Conservation (phyloP, 2,113 vertebrate species). For the Shinisaurus crocodilurus region DNA sequence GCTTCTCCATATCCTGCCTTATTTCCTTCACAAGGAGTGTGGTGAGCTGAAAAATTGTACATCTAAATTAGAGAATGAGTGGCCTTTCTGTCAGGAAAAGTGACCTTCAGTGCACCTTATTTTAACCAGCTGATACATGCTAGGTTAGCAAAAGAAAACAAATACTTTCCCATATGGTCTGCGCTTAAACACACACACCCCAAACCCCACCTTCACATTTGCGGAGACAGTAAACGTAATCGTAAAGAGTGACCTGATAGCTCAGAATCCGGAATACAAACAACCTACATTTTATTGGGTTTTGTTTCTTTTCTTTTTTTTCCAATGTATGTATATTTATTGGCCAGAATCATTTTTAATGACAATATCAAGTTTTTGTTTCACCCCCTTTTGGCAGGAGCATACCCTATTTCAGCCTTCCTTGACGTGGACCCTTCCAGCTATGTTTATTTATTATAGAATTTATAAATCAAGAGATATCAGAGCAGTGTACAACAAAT, state of each 20-base stretch:
- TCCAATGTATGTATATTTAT: not conserved
- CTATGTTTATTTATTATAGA: too few species aligned
- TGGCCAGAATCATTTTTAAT: not conserved
- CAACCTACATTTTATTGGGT: not conserved
- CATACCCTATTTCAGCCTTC: not conserved
- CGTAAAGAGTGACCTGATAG: conserved; percentile 1
- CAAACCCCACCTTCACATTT: not conserved
- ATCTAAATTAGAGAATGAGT: fast-evolving
- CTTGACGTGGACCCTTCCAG: too few species aligned
- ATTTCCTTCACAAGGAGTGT: not conserved
- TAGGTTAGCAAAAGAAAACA: not conserved
- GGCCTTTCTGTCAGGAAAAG: not conserved
- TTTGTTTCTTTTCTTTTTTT: not conserved
- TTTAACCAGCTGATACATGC: not conserved
- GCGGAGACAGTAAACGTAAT: not conserved
- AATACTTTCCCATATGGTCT: not conserved
- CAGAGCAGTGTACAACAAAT: too few species aligned
- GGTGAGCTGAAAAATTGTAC: not conserved
- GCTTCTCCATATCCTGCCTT: conserved; percentile 24
- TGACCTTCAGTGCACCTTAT: not conserved
- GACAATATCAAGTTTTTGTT: not conserved
- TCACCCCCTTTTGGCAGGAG: not conserved
- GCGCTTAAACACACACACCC: not conserved
- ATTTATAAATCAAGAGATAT: too few species aligned
- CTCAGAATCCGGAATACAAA: conserved; percentile 1